Conservation (phyloP, 2,888 invertebrate species). For the Mimumesa dahlbomi region DNA sequence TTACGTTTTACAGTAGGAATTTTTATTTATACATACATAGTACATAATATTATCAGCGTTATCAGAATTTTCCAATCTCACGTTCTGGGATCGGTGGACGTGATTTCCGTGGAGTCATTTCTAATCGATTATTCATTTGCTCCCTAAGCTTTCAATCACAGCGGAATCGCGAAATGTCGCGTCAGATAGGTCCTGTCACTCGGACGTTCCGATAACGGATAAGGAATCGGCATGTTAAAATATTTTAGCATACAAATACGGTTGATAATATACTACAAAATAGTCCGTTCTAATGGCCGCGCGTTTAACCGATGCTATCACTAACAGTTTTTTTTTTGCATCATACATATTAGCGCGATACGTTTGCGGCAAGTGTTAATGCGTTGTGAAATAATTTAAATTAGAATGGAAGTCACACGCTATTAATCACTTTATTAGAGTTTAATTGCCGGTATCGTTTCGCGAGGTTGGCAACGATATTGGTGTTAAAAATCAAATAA, state of each 20-base stretch:
- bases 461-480: no score
- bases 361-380: not conserved
- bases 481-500: no score
- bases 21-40: no score
- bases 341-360: not conserved
- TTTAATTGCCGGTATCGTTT: no score
- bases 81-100: not conserved
- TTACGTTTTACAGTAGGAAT: no score
- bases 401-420: not conserved
- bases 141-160: slow-evolving; percentile 16
- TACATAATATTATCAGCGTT: not conserved
- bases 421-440: no score
- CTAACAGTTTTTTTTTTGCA: not conserved
- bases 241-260: slow-evolving; percentile 49
- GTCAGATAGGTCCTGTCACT: slow-evolving; percentile 21
- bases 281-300: not conserved
- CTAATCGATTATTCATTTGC: slow-evolving; percentile 14
- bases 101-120: slow-evolving; percentile 8
- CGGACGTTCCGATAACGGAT: slow-evolving; percentile 5
- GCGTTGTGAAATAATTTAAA: not conserved
- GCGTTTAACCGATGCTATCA: not conserved
- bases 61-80: not conserved
- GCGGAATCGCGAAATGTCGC: not conserved
- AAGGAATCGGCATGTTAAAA: slow-evolving; percentile 28
- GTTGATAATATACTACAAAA: slow-evolving; percentile 18